phyloP scores from a whole-genome alignment of 2,888 invertebrate species.

The Hyppa rectilinea region DNA sequence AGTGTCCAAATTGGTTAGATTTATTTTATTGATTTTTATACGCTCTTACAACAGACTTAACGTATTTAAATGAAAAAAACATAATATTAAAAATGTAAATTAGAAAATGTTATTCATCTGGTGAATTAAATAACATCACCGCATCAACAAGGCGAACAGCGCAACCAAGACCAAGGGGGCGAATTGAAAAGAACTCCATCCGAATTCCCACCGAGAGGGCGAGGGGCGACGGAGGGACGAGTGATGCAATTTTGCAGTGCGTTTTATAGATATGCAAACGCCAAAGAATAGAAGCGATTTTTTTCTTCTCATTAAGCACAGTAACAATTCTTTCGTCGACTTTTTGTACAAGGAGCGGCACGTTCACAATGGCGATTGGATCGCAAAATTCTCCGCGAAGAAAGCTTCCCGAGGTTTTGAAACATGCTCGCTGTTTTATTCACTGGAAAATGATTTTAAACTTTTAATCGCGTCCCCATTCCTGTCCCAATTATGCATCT shows the following conservation, averaged over 20 bases:
- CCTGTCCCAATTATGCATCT: slow-evolving; percentile 83
- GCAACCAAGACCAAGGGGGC: slow-evolving; percentile 72
- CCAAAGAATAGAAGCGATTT: slow-evolving; percentile 70
- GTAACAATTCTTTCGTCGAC: slow-evolving; percentile 65
- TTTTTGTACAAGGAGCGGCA: slow-evolving; percentile 53
- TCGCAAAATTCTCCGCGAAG: slow-evolving; percentile 27
- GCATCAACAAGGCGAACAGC: slow-evolving; percentile 70
- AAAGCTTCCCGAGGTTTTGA: slow-evolving; percentile 51
- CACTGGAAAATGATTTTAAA: slow-evolving; percentile 70
- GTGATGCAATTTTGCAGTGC: slow-evolving; percentile 81
- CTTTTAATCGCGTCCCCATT: slow-evolving; percentile 77
- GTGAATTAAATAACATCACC: slow-evolving; percentile 80
- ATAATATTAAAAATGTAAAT: slow-evolving; percentile 71
- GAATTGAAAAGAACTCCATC: slow-evolving; percentile 79
- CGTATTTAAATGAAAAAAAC: slow-evolving; percentile 10
- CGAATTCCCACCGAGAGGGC: slow-evolving; percentile 63
- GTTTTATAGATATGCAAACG: slow-evolving; percentile 74
- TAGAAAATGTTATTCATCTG: slow-evolving; percentile 68
- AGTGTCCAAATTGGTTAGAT: slow-evolving; percentile 30
- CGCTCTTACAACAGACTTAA: slow-evolving; percentile 23
- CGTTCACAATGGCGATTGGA: slow-evolving; percentile 60
- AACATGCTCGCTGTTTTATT: slow-evolving; percentile 58
- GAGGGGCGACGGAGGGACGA: slow-evolving; percentile 72
- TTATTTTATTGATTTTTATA: slow-evolving; percentile 41
- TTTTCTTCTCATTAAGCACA: slow-evolving; percentile 72